Conservation (phyloP, 2,888 invertebrate species). For the Heliconius charithonia region DNA sequence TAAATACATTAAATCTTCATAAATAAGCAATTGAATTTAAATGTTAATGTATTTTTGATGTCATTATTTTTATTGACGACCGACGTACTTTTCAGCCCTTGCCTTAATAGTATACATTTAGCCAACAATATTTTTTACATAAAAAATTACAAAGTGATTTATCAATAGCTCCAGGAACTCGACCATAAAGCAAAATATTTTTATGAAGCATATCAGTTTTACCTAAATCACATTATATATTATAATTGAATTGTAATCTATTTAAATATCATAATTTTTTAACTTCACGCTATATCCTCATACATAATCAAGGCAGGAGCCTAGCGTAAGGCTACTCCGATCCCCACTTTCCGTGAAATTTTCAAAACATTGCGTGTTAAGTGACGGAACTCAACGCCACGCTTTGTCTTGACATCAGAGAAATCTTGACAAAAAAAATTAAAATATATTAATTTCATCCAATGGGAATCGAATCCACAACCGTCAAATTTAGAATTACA, state of each 20-base stretch:
- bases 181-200: not conserved
- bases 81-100: not conserved
- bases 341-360: too few relatives aligned
- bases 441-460: not conserved
- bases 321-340: too few relatives aligned
- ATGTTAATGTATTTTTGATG: constrained; percentile 6
- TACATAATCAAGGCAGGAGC: too few relatives aligned
- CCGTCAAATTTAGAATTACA: not conserved
- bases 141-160: too few relatives aligned
- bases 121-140: not conserved
- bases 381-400: too few relatives aligned
- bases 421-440: too few relatives aligned
- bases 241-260: not conserved
- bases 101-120: not conserved
- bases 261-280: not conserved
- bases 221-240: not conserved
- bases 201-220: not conserved
- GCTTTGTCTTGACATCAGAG: too few relatives aligned
- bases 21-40: not conserved
- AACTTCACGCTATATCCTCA: too few relatives aligned
- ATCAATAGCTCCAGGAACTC: too few relatives aligned
- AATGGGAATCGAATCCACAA: not conserved
- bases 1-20: not conserved
- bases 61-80: not conserved
- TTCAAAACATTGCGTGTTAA: too few relatives aligned